Percentiles rank a stretch among this genome's conserved stretches.
phyloP scores from a whole-genome alignment of 2,888 invertebrate species.

The Falcaria lacertinaria region DNA sequence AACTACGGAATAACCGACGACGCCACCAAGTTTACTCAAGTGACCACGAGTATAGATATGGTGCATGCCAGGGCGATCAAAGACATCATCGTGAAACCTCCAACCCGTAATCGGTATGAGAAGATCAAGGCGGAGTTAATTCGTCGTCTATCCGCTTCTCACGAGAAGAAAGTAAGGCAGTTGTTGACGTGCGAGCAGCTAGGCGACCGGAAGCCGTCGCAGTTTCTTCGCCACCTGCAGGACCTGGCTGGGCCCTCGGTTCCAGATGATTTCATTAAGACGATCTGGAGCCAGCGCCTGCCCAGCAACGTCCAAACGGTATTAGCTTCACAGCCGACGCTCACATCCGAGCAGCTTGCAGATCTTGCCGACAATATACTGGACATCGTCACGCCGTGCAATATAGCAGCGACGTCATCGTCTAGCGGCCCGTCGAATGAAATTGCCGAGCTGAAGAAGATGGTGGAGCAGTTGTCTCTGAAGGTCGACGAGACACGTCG shows the following conservation, averaged over 20 bases:
- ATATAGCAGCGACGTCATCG: background rate
- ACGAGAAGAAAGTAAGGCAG: constrained; percentile 13
- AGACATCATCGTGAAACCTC: background rate
- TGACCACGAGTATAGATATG: constrained; percentile 1
- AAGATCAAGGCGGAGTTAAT: constrained; percentile 15
- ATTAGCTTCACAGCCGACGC: background rate
- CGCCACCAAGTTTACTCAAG: too few species aligned
- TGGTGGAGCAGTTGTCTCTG: background rate
- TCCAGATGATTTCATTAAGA: constrained; percentile 14
- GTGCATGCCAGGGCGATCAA: constrained; percentile 1
- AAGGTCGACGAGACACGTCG: background rate
- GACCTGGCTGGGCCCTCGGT: constrained; percentile 12
- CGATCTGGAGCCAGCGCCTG: constrained; percentile 7
- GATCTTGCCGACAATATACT: background rate
- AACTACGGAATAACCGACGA: background rate
- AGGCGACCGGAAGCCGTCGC: constrained; percentile 16
- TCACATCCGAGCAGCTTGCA: background rate
- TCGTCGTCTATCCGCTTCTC: constrained; percentile 12
- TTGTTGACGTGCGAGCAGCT: constrained; percentile 11
- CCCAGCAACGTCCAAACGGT: background rate
- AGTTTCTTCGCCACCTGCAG: constrained; percentile 11
- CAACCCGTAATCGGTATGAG: constrained; percentile 5
- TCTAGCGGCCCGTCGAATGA: background rate
- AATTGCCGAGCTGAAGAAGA: background rate
- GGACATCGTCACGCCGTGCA: background rate